Base-by-base conservation (phyloP, 2,113 vertebrate species). In the Halcyon malimbica region DNA sequence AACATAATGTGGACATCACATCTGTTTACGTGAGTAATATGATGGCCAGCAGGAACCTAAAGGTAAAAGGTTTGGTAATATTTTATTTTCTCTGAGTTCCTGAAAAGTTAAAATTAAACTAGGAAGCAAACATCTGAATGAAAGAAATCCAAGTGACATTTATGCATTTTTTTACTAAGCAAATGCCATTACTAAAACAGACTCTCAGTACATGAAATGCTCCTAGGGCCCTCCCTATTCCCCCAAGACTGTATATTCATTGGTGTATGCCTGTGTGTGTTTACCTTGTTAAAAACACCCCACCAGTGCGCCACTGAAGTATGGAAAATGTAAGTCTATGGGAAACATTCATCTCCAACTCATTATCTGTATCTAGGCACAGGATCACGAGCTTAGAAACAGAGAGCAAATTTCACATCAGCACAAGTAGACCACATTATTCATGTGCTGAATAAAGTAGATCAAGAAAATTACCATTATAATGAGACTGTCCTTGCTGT, bases 401-500 rank as follows among this genome's bases (percentile, higher is more conserved):
- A 76, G 16, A 42, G 31, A 65, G 16, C 29, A 64, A 24, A 56
- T 64, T 29, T 63, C 9, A 0, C 54, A 70, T 51, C 64, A 56
- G 26, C 35, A n/a, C 21, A 33, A 59, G 42, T 46, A 70, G 46
- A 71, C 60, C 67, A 39, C 35, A 70, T 68, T 33, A 53, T 71
- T 83, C 35, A 35, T 35, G 35, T 35, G n/a, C 4, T 88, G 54
- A 80, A 82, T 87, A 85, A 91, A 95, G 63, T 83, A 90, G 63
- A 76, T 90, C 75, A 94, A 94, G 90, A 70, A 92, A 96, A 93
- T 91, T 86, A 77, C 17, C 68, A 33, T 73, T 86, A 70, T 39
- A 92, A 87, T 33, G 19, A 81, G 33, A 62, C n/a, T 91, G 6
- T 67, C 44, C 44, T 91, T 90, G 70, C 41, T 31, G 26, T 37